Percentiles rank a stretch among this genome's conserved stretches.
phyloP scores from a whole-genome alignment of 2,888 invertebrate genomes.

The Diaperis boleti region DNA sequence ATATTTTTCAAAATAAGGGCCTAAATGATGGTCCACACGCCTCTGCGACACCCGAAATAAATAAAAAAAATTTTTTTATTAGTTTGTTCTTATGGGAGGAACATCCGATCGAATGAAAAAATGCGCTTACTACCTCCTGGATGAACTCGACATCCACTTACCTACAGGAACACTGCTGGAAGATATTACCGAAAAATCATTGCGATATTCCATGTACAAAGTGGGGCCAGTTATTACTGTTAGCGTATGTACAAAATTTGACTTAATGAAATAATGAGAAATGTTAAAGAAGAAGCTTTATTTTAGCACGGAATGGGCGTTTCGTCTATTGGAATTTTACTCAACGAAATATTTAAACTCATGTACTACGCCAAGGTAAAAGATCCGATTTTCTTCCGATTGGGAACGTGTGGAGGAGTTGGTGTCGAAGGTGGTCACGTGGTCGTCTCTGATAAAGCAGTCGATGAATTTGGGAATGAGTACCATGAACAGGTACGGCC shows the following conservation, averaged over 20 bases:
- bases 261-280: constrained; percentile 4
- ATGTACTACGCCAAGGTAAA: constrained; percentile 92
- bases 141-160: constrained; percentile 88
- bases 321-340: constrained; percentile 93
- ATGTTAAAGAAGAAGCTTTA: not conserved
- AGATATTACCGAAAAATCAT: constrained; percentile 91
- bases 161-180: constrained; percentile 88
- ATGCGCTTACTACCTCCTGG: constrained; percentile 91
- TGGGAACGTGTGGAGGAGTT: constrained; percentile 94
- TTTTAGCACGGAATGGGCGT: constrained; percentile 97
- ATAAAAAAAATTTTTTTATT: constrained; percentile 56
- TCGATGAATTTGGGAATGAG: constrained; percentile 87
- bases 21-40: too few relatives aligned
- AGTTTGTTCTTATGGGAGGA: constrained; percentile 98
- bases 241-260: constrained; percentile 74
- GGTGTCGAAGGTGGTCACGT: constrained; percentile 94
- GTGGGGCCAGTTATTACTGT: constrained; percentile 88
- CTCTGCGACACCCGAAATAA: too few relatives aligned
- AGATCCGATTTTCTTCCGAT: constrained; percentile 92
- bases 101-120: constrained; percentile 94
- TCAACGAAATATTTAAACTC: constrained; percentile 96
- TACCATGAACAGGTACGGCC: constrained; percentile 87
- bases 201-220: constrained; percentile 96
- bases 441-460: constrained; percentile 90
- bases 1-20: too few relatives aligned